Evolutionary conservation across 2,888 invertebrate species (phyloP).

Genomic region (Cosmopolites sordidus): DNA sequence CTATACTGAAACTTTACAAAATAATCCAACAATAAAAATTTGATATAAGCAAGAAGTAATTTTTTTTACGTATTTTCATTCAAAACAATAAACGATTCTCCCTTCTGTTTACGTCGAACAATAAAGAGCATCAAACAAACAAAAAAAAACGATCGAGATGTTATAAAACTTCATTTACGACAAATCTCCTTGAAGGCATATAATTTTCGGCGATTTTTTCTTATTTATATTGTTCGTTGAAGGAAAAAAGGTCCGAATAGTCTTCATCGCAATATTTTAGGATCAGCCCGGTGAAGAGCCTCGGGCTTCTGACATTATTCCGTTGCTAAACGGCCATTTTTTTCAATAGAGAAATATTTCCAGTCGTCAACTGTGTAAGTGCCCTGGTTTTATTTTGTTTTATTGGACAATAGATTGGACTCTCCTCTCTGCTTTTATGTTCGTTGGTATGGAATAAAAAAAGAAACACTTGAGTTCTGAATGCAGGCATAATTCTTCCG

Average conservation of each 20-base stretch:
- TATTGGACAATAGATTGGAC: neutral
- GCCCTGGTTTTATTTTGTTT: conserved; percentile 8
- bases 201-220: neutral
- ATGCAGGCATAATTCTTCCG: no score
- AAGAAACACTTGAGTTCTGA: no score
- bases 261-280: neutral
- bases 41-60: no score
- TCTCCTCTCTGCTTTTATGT: neutral
- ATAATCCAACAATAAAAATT: no score
- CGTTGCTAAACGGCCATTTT: conserved; percentile 3
- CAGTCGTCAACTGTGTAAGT: conserved; percentile 12
- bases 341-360: conserved; percentile 12
- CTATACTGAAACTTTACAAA: no score
- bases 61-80: no score
- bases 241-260: neutral
- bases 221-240: neutral
- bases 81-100: no score
- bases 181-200: neutral
- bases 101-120: no score
- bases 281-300: neutral
- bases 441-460: neutral
- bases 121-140: no score
- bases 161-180: no score
- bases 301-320: neutral
- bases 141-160: no score